Evolutionary conservation across 2,797 vertebrate species (phyloP), one percentile per base, ranked within the genome.

Genomic region (Ammospiza maritima): DNA sequence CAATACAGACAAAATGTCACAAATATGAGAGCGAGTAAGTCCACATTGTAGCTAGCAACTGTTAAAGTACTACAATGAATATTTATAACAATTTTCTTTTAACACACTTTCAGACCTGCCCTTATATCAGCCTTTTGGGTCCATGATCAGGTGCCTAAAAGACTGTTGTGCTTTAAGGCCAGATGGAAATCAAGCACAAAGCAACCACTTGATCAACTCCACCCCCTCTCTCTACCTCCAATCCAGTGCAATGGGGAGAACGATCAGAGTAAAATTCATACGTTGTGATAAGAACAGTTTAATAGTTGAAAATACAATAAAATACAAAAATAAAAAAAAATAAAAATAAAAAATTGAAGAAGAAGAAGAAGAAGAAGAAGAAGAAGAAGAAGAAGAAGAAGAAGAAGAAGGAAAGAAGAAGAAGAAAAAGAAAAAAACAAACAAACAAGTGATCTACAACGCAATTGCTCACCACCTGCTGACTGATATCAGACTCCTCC

Each of bases 1-100:
- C 27, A 75, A 27, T 27, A 67, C 15, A 16, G 27, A 44, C 15
- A 60, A 67, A 75, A 51, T 60, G 18, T 27, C 18, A 51, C 18
- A 60, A 75, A 45, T 38, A 19, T 3, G 15, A 45, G 22, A 67
- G 15, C 0, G 0, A 34, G 0, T 30, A 32, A 75, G 15, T 32
- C 12, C 10, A 60, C 14, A 19, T 19, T 51, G 15, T 45, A 51
- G 27, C 22, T 38, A 60, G 27, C 38, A 53, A 11, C 16, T 22
- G 18, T 36, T 75, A 32, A 60, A 65, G 26, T 48, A 42, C 36
- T 30, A 20, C 32, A 45, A 27, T 27, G 4, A 45, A 60, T 23
- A 4, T 38, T 60, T 38, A 9, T 13, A 45, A 32, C 6, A 22
- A 22, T 51, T 51, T 51, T 66, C 5, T 44, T 67, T 51, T 23